These are phyloP conservation scores for Lordiphosa stackelbergi DNA, from an alignment of 1,140 invertebrate genomes.

Conservation along the genomic window DNA sequence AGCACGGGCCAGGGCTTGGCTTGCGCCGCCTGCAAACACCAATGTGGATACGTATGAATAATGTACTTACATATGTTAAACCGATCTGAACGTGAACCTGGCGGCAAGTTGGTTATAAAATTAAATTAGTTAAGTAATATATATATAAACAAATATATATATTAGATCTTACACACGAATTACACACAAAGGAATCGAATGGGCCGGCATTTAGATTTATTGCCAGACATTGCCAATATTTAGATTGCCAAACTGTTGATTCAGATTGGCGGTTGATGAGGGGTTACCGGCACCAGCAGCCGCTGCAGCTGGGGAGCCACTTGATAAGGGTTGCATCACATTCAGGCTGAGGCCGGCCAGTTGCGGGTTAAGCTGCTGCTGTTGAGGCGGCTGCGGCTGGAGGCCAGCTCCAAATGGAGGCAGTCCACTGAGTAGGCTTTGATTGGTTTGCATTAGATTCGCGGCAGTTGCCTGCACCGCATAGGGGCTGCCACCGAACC, in stretches of 20 bases:
- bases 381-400: conserved; percentile 27
- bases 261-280: conserved; percentile 61
- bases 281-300: conserved; percentile 24
- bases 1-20: conserved; percentile 11
- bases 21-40: background rate
- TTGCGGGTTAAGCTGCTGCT: conserved; percentile 42
- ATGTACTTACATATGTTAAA: conserved; percentile 30
- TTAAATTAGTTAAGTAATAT: conserved; percentile 49
- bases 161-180: conserved; percentile 24
- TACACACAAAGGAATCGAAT: conserved; percentile 10
- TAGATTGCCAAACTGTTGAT: conserved; percentile 76
- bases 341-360: conserved; percentile 53
- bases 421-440: conserved; percentile 63
- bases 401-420: conserved; percentile 40
- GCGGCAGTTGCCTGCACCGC: conserved; percentile 22
- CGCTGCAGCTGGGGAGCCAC: conserved; percentile 34
- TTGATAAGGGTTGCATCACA: conserved; percentile 55
- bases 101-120: conserved; percentile 35
- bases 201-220: conserved; percentile 49
- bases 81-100: conserved; percentile 39
- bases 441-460: conserved; percentile 72
- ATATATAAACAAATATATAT: conserved; percentile 32
- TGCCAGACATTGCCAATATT: conserved; percentile 77
- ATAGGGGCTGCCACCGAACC: conserved; percentile 52
- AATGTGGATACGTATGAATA: conserved; percentile 16